These are phyloP conservation scores for Hemistola chrysoprasaria DNA, from an alignment of 2,888 invertebrate species.

Conservation along the genomic window DNA sequence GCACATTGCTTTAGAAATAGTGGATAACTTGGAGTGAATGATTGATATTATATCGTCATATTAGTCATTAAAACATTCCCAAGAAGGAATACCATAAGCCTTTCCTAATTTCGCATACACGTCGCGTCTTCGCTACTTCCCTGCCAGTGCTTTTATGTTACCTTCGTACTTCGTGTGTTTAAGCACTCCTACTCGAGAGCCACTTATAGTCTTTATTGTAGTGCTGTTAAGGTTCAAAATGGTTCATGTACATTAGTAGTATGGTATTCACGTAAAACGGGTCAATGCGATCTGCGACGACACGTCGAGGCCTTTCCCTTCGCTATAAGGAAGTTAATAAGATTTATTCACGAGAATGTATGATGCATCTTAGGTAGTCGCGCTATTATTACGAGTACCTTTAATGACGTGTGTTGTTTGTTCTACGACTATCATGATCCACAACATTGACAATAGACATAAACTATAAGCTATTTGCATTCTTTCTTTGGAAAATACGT, in stretches of 20 bases:
- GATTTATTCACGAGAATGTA: conserved; percentile 40
- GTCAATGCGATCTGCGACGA: conserved; percentile 59
- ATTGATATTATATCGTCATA: conserved; percentile 2
- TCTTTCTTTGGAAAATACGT: too few species aligned
- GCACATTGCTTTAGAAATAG: too few species aligned
- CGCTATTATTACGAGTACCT: conserved; percentile 26
- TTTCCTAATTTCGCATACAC: conserved; percentile 15
- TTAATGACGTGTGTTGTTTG: conserved; percentile 8
- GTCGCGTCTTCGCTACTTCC: conserved; percentile 16
- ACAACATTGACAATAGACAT: background rate
- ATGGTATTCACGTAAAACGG: conserved; percentile 41
- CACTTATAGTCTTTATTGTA: conserved; percentile 14
- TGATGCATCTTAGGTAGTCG: conserved; percentile 26
- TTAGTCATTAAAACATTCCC: conserved; percentile 16
- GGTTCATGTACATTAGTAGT: conserved; percentile 13
- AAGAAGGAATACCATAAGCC: conserved; percentile 5
- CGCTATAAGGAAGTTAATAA: conserved; percentile 49
- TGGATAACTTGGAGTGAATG: too few species aligned
- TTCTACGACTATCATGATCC: conserved; percentile 20
- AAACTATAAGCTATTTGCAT: too few species aligned
- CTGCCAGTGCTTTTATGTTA: conserved; percentile 21
- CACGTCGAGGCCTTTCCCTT: conserved; percentile 60
- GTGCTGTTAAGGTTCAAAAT: conserved; percentile 20
- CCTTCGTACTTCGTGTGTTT: conserved; percentile 19
- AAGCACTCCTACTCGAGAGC: conserved; percentile 7